Conservation (phyloP, 2,113 vertebrate species). For the Misgurnus anguillicaudatus region DNA sequence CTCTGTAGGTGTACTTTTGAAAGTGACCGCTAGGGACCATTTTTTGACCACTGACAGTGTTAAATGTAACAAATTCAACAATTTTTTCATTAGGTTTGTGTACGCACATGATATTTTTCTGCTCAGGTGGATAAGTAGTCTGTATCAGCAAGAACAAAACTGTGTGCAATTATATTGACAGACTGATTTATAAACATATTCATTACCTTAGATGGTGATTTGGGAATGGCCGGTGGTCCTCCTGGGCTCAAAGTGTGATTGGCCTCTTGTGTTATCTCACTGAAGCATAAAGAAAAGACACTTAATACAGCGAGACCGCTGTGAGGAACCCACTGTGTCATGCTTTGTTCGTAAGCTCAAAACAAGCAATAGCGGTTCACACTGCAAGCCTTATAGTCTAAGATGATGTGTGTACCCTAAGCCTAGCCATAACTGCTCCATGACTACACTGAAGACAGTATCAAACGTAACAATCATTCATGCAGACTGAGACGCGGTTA, state of each 20-base stretch:
- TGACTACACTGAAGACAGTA: constrained; percentile 8
- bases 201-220: constrained; percentile 93
- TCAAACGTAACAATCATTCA: constrained; percentile 25
- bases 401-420: not conserved
- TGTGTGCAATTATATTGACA: no score
- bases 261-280: constrained; percentile 73
- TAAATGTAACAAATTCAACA: no score
- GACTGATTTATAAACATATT: not conserved
- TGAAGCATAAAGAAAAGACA: constrained; percentile 47
- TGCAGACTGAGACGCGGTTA: constrained; percentile 34
- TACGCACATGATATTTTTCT: no score
- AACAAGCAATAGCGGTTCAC: constrained; percentile 24
- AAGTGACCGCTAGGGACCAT: no score
- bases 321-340: constrained; percentile 15
- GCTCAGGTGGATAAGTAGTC: no score
- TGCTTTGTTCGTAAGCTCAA: constrained; percentile 38
- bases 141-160: no score
- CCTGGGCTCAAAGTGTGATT: constrained; percentile 86
- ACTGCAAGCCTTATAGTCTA: constrained; percentile 3
- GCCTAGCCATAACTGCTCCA: not conserved
- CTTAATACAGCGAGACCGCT: not conserved
- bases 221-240: constrained; percentile 84
- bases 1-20: no score
- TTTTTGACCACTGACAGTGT: no score
- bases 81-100: no score